phyloP scores from a whole-genome alignment of 2,797 vertebrate genomes.

The Rachycentron canadum region DNA sequence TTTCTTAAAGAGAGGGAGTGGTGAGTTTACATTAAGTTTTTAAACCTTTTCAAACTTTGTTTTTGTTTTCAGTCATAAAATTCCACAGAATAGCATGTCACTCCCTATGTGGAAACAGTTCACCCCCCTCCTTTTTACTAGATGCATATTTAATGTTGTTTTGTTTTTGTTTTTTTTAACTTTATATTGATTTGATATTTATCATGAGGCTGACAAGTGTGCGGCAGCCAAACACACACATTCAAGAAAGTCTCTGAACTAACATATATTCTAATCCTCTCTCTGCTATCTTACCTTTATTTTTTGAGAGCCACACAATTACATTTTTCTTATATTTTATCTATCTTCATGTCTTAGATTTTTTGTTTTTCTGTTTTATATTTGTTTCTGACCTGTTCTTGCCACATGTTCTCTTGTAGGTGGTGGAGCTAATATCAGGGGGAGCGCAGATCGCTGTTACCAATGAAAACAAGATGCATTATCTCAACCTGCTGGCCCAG shows the following conservation, averaged over 20 bases:
- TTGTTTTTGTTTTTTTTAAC: neutral
- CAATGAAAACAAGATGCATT: constrained; percentile 98
- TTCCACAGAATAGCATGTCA: constrained; percentile 26
- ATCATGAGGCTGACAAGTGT: neutral
- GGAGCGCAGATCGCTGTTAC: constrained; percentile 94
- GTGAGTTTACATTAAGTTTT: constrained; percentile 48
- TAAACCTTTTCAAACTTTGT: constrained; percentile 37
- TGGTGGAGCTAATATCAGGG: constrained; percentile 95
- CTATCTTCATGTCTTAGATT: neutral
- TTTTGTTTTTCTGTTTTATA: constrained; percentile 13
- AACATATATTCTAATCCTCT: neutral
- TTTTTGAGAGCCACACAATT: neutral
- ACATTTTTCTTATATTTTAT: neutral
- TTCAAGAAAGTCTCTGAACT: constrained; percentile 1
- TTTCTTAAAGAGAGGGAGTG: constrained; percentile 23
- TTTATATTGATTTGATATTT: constrained; percentile 12
- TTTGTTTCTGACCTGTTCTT: constrained; percentile 2
- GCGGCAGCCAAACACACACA: neutral
- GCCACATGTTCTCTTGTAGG: constrained; percentile 77
- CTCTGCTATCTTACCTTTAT: neutral
- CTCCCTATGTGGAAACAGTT: constrained; percentile 8
- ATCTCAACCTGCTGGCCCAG: constrained; percentile 96
- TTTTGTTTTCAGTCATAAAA: constrained; percentile 36
- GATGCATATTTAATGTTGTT: constrained; percentile 1
- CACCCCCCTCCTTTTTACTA: constrained; percentile 27